phyloP scores from a whole-genome alignment of 2,113 vertebrate genomes.

The Turdus rufiventris region DNA sequence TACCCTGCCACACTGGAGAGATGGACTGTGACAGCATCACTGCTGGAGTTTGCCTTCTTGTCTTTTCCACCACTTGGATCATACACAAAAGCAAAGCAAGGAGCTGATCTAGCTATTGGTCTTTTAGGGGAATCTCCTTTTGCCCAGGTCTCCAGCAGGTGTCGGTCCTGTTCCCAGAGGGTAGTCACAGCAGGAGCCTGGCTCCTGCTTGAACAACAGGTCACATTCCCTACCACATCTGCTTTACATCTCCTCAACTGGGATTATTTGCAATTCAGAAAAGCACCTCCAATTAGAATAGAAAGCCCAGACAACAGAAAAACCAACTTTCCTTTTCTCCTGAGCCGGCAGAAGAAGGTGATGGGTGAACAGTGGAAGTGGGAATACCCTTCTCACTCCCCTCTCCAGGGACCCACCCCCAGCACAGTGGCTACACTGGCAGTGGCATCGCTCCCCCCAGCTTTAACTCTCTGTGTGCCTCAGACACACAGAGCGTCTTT shows the following conservation, averaged over 20 bases:
- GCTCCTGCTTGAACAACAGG: background rate
- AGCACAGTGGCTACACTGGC: background rate
- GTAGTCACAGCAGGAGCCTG: background rate
- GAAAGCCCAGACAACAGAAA: background rate
- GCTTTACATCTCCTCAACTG: background rate
- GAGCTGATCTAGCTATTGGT: background rate
- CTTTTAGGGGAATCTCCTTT: background rate
- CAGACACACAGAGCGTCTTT: background rate
- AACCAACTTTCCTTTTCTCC: background rate
- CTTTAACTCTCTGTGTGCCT: background rate
- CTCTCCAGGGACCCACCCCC: background rate
- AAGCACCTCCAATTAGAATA: accelerated
- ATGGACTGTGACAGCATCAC: background rate
- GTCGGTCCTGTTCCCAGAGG: background rate
- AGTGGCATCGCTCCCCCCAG: background rate
- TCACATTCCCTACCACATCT: background rate
- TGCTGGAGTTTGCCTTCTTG: background rate
- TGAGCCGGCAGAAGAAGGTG: background rate
- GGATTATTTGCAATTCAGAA: background rate
- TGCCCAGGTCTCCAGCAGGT: background rate
- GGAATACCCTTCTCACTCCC: background rate
- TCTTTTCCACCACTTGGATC: background rate
- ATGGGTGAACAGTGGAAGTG: background rate
- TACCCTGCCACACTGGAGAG: background rate
- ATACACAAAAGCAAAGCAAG: background rate